Percentiles rank a stretch among this genome's conserved stretches.
phyloP scores from a whole-genome alignment of 2,888 invertebrate species.

The Ectropis crepuscularia region DNA sequence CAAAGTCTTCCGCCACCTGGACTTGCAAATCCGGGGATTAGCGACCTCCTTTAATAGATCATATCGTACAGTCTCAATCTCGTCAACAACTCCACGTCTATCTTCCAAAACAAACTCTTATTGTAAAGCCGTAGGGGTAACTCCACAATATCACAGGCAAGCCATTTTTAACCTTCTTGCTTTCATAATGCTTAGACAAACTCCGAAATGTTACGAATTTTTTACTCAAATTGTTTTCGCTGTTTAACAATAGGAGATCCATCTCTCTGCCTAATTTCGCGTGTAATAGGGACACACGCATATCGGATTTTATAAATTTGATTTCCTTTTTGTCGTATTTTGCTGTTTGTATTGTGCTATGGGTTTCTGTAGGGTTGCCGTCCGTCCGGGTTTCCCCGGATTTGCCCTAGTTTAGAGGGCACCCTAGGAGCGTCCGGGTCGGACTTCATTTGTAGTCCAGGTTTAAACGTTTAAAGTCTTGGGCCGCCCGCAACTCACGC shows the following conservation, averaged over 20 bases:
- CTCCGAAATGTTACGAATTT: conserved; percentile 8
- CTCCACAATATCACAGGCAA: not conserved
- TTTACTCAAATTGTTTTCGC: conserved; percentile 43
- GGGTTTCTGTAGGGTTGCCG: too few relatives aligned
- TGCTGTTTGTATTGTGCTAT: too few relatives aligned
- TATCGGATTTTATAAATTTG: conserved; percentile 19
- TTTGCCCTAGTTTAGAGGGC: too few relatives aligned
- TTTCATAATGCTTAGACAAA: conserved; percentile 2
- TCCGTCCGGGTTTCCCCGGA: too few relatives aligned
- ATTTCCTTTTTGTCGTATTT: not conserved
- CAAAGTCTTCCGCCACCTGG: not conserved
- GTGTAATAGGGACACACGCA: conserved; percentile 43
- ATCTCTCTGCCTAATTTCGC: conserved; percentile 39
- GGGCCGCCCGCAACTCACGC: too few relatives aligned
- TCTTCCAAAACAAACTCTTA: conserved; percentile 7
- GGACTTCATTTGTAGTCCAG: too few relatives aligned
- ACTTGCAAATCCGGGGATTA: conserved; percentile 1
- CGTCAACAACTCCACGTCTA: not conserved
- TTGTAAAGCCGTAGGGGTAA: conserved; percentile 2
- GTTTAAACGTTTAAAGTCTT: too few relatives aligned
- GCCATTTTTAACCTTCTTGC: not conserved
- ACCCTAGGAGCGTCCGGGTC: too few relatives aligned
- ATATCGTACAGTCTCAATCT: conserved; percentile 4
- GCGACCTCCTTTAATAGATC: conserved; percentile 9
- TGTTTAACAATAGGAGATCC: conserved; percentile 47